Percentiles rank a stretch among this genome's conserved stretches.
Conservation (phyloP, 2,888 invertebrate species). For the Liopterus haemorrhoidalis region DNA sequence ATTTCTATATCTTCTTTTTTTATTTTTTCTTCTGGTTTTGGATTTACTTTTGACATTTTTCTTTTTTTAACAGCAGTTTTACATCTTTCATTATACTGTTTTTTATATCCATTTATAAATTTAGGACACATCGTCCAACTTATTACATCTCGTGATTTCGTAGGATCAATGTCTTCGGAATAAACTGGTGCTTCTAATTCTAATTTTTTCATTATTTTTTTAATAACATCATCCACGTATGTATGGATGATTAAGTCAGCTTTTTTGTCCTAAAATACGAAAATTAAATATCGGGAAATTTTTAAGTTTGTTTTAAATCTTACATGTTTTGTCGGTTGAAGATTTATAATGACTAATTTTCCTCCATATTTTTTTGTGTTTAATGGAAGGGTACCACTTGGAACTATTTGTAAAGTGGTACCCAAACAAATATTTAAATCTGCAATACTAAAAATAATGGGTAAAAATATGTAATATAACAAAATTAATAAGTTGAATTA, state of each 20-base stretch:
- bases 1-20: conserved; percentile 21
- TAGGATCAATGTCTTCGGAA: conserved; percentile 59
- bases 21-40: conserved; percentile 26
- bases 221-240: conserved; percentile 80
- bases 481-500: not conserved
- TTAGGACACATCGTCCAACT: conserved; percentile 66
- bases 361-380: conserved; percentile 80
- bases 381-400: conserved; percentile 90
- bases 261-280: conserved; percentile 69
- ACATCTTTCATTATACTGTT: conserved; percentile 52
- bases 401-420: conserved; percentile 95
- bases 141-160: conserved; percentile 46
- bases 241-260: conserved; percentile 82
- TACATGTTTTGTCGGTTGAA: conserved; percentile 97
- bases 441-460: conserved; percentile 61
- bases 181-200: conserved; percentile 70
- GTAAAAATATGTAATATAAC: not conserved
- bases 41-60: conserved; percentile 31
- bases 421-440: conserved; percentile 92
- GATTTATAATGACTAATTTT: conserved; percentile 86
- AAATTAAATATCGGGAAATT: conserved; percentile 15
- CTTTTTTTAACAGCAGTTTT: conserved; percentile 39
- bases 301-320: conserved; percentile 38
- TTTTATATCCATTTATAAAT: conserved; percentile 57
- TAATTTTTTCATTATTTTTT: conserved; percentile 66